phyloP scores from a whole-genome alignment of 2,888 invertebrate species.

The Amblyteles armatorius region DNA sequence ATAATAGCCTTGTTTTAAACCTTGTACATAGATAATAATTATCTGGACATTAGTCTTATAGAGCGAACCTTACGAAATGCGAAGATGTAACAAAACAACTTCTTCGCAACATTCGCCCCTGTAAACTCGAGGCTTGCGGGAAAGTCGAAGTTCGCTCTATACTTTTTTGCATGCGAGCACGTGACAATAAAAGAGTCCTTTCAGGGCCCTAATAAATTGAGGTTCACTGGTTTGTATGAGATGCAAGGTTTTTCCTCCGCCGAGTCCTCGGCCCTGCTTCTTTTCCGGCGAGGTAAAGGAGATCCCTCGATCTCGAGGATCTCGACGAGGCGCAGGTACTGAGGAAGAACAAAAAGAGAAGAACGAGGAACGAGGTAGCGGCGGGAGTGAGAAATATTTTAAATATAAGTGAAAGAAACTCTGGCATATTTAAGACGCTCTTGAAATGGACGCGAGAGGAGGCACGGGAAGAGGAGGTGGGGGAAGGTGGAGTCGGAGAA shows the following conservation, averaged over 20 bases:
- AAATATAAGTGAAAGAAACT: constrained; percentile 71
- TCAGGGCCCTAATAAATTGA: background rate
- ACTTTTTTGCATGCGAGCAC: no score
- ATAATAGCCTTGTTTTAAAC: no score
- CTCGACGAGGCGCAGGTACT: constrained; percentile 18
- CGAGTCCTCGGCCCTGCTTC: constrained; percentile 33
- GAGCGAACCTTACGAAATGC: no score
- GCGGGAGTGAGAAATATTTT: constrained; percentile 67
- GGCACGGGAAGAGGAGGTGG: background rate
- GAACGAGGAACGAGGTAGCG: constrained; percentile 12
- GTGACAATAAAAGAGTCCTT: no score
- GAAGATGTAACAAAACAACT: no score
- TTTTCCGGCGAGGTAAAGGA: constrained; percentile 40
- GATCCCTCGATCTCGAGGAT: constrained; percentile 30
- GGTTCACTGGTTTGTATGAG: constrained; percentile 43
- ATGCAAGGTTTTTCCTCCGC: constrained; percentile 4
- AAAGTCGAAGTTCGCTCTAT: no score
- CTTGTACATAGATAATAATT: no score
- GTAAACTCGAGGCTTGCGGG: no score
- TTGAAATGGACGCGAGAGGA: constrained; percentile 27
- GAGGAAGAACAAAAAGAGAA: constrained; percentile 25
- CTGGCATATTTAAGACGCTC: constrained; percentile 70
- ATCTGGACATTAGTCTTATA: no score
- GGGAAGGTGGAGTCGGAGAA: background rate
- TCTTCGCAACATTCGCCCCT: no score